Evolutionary conservation across 2,888 invertebrate species (phyloP).

Genomic region (Neuroscelio doddi): DNA sequence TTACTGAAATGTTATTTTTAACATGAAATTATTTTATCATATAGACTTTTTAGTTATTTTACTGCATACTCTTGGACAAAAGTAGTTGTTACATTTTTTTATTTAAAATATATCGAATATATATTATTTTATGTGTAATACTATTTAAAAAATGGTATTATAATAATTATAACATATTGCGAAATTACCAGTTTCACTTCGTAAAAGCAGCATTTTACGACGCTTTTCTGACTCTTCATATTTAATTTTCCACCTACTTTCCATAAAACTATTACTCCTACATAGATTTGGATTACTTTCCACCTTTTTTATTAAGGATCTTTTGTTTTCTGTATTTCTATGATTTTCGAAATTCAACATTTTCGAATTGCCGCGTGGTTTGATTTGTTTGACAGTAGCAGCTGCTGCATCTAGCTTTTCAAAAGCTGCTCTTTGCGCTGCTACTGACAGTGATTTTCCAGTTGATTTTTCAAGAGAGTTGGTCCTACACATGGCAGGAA

Average conservation of each 20-base stretch:
- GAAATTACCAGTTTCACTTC: constrained; percentile 80
- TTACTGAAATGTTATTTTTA: constrained; percentile 50
- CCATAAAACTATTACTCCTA: constrained; percentile 59
- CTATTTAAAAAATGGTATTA: too few species aligned
- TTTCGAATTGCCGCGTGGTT: constrained; percentile 13
- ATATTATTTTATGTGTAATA: background rate
- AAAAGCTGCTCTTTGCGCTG: constrained; percentile 67
- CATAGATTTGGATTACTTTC: constrained; percentile 50
- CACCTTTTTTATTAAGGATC: constrained; percentile 18
- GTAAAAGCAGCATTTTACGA: constrained; percentile 78
- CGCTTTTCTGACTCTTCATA: constrained; percentile 82
- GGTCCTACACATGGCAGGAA: constrained; percentile 48
- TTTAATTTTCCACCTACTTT: constrained; percentile 77
- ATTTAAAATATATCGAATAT: background rate
- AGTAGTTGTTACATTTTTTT: background rate
- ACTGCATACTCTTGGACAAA: background rate
- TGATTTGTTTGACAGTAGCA: constrained; percentile 14
- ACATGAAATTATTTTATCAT: too few species aligned
- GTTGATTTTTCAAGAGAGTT: constrained; percentile 57
- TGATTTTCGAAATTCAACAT: constrained; percentile 28
- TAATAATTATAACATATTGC: background rate
- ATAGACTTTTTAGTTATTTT: too few species aligned
- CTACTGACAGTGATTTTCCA: constrained; percentile 60
- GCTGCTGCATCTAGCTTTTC: constrained; percentile 62
- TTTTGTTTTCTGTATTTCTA: constrained; percentile 32